phyloP scores from a whole-genome alignment of 2,888 invertebrate species.

The Ophraella communa region DNA sequence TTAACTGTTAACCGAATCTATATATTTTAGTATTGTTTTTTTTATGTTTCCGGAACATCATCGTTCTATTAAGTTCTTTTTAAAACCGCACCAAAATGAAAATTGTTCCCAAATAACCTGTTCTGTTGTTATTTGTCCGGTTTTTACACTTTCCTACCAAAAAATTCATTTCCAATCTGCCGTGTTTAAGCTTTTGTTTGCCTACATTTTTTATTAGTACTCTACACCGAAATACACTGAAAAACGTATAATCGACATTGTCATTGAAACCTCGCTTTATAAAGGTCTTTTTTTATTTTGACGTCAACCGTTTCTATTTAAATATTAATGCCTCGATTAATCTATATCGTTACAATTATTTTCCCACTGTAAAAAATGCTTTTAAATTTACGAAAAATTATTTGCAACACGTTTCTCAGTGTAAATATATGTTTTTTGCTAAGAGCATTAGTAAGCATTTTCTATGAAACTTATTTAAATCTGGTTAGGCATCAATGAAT shows the following conservation, averaged over 20 bases:
- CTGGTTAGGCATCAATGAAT: conserved; percentile 32
- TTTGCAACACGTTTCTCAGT: not conserved
- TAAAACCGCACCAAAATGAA: not conserved
- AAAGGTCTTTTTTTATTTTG: too few relatives aligned
- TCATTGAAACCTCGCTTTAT: too few relatives aligned
- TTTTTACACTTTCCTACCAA: not conserved
- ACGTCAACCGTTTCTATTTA: too few relatives aligned
- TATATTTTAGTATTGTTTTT: too few relatives aligned
- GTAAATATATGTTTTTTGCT: conserved; percentile 16
- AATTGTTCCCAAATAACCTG: not conserved
- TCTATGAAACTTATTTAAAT: conserved; percentile 29
- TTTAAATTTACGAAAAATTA: too few relatives aligned
- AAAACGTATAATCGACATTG: not conserved
- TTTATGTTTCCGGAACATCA: too few relatives aligned
- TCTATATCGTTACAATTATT: too few relatives aligned
- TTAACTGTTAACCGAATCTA: too few relatives aligned
- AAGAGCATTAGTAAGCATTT: conserved; percentile 18
- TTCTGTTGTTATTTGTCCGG: not conserved
- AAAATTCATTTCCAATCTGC: not conserved
- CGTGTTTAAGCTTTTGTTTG: not conserved
- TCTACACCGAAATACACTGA: not conserved
- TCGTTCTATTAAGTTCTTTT: not conserved
- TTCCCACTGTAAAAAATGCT: too few relatives aligned
- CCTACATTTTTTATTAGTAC: not conserved
- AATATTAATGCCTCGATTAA: too few relatives aligned